phyloP scores from a whole-genome alignment of 2,797 vertebrate species.

The Apodemus agrarius region DNA sequence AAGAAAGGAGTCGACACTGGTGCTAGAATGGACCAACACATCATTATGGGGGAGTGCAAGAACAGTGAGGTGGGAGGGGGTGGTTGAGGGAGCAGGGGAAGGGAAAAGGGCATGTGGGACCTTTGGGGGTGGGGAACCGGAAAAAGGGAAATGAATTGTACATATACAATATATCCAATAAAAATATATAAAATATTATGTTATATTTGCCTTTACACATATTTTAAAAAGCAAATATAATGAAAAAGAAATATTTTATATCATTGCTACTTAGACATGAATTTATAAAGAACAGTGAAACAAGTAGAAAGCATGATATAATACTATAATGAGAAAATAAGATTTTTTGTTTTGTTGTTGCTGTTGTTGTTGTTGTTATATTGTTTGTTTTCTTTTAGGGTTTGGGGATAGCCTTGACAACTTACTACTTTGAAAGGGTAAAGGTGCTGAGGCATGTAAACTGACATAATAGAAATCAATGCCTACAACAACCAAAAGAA shows the following conservation, averaged over 20 bases:
- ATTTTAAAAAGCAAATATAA: not conserved
- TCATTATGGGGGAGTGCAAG: no score
- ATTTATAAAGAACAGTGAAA: not conserved
- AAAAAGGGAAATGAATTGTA: no score
- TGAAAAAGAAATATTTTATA: not conserved
- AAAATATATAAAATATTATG: no score
- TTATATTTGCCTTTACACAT: not conserved
- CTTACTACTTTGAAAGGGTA: not conserved
- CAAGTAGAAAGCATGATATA: not conserved
- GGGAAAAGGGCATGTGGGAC: no score
- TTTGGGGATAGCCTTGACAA: not conserved
- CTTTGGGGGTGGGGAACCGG: no score
- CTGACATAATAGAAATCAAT: not conserved
- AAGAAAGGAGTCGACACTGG: no score
- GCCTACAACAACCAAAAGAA: not conserved
- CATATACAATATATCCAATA: no score
- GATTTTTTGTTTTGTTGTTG: not conserved
- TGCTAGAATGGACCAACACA: no score
- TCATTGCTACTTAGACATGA: not conserved
- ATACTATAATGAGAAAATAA: not conserved
- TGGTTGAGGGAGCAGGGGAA: no score
- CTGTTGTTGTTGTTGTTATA: not conserved
- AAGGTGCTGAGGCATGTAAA: no score
- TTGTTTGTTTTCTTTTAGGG: not conserved
- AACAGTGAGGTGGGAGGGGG: no score